Evolutionary conservation across 2,888 invertebrate species (phyloP).

Genomic region (Harpalus rubripes): DNA sequence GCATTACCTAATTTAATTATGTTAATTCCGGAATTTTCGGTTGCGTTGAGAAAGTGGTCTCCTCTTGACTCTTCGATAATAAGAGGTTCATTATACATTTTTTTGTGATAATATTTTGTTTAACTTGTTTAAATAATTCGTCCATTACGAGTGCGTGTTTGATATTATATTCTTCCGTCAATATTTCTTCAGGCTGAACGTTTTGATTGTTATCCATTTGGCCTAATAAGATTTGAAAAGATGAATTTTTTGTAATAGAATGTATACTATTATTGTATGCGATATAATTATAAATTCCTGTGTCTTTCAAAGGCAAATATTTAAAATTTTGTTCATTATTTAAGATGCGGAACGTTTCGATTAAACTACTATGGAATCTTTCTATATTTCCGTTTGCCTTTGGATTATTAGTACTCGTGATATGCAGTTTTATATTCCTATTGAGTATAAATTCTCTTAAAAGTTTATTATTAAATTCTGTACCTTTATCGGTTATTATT

Average conservation of each 20-base stretch:
- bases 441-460: conserved; percentile 65
- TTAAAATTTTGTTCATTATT: too few species aligned
- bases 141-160: too few species aligned
- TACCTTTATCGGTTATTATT: too few species aligned
- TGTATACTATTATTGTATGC: conserved; percentile 13
- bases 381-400: not conserved
- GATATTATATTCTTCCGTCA: not conserved
- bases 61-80: not conserved
- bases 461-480: too few species aligned
- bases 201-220: too few species aligned
- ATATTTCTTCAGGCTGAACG: too few species aligned
- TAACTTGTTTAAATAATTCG: not conserved
- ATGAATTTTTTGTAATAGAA: not conserved
- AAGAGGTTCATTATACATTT: not conserved
- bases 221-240: not conserved
- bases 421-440: conserved; percentile 68
- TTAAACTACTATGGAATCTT: too few species aligned
- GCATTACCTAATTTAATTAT: conserved; percentile 18
- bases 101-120: conserved; percentile 5
- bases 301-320: not conserved
- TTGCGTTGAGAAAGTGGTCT: conserved; percentile 3
- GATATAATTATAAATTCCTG: not conserved
- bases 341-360: too few species aligned
- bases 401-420: conserved; percentile 21
- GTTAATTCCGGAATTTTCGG: conserved; percentile 6